Conservation (phyloP, 1,140 invertebrate genomes). For the Acyrthosiphon pisum region DNA sequence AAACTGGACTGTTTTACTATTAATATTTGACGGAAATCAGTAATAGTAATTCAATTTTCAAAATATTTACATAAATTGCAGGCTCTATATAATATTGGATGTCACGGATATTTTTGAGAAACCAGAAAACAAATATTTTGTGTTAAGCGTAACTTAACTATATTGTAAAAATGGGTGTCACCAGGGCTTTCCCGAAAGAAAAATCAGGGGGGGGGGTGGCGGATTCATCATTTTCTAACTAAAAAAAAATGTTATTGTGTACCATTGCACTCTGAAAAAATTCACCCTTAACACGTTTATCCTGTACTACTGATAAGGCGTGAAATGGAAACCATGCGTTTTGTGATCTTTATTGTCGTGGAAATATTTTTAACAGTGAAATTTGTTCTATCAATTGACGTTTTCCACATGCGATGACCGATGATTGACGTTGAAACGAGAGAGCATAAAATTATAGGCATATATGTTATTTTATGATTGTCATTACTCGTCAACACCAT, state of each 20-base stretch:
- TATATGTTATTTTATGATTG: neutral
- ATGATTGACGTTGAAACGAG: neutral
- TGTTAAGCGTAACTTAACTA: too few species aligned
- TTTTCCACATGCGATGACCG: neutral
- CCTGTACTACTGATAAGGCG: neutral
- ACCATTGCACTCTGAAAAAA: neutral
- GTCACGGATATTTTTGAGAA: neutral
- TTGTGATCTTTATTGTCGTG: neutral
- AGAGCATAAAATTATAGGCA: neutral
- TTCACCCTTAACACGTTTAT: neutral
- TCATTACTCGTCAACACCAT: neutral
- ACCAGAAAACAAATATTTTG: neutral
- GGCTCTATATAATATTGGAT: neutral
- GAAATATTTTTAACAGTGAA: neutral
- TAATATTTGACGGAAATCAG: neutral
- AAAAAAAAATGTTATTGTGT: too few species aligned
- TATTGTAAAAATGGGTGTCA: too few species aligned
- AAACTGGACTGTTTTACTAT: neutral
- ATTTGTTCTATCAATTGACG: neutral
- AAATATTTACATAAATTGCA: neutral
- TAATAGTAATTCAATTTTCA: neutral
- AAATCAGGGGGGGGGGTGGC: too few species aligned
- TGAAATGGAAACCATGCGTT: neutral
- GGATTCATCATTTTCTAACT: too few species aligned
- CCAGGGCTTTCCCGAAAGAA: too few species aligned